phyloP scores from a whole-genome alignment of 2,113 vertebrate species.

The Cavia porcellus region DNA sequence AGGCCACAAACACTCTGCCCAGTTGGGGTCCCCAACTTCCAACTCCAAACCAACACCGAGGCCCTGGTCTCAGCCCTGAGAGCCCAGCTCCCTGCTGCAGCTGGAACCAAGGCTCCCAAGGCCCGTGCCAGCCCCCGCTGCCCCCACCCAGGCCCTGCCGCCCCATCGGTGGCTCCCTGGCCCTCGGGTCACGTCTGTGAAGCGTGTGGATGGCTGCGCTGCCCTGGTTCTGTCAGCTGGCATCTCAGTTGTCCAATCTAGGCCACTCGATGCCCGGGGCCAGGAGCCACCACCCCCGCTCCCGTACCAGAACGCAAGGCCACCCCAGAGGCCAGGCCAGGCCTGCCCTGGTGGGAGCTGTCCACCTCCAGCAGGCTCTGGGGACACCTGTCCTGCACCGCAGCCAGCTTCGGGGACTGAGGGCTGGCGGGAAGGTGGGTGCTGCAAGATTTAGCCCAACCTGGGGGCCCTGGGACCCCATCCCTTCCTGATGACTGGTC shows the following conservation, averaged over 20 bases:
- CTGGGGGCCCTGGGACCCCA: neutral
- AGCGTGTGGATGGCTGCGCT: neutral
- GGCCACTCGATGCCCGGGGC: constrained; percentile 44
- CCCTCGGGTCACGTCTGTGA: constrained; percentile 22
- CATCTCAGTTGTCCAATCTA: constrained; percentile 61
- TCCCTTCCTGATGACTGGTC: neutral
- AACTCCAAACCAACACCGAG: neutral
- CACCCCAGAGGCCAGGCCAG: neutral
- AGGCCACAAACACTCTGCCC: neutral
- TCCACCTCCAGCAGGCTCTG: no score
- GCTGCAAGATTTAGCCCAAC: neutral
- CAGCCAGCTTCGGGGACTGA: no score
- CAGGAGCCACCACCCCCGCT: neutral
- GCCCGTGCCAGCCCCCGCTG: neutral
- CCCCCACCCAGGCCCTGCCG: neutral
- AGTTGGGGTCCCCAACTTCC: neutral
- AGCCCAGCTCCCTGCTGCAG: rapidly evolving
- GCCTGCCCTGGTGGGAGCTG: no score
- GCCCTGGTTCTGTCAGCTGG: constrained; percentile 67
- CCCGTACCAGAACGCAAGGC: neutral
- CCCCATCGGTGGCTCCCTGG: neutral
- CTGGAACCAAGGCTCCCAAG: neutral
- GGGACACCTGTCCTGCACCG: no score
- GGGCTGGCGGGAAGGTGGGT: neutral
- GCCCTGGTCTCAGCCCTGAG: neutral